A percentile compares a stretch with the other conserved stretches of the same genome.
Conservation (phyloP, 2,888 invertebrate genomes). For the Ditula angustiorana region DNA sequence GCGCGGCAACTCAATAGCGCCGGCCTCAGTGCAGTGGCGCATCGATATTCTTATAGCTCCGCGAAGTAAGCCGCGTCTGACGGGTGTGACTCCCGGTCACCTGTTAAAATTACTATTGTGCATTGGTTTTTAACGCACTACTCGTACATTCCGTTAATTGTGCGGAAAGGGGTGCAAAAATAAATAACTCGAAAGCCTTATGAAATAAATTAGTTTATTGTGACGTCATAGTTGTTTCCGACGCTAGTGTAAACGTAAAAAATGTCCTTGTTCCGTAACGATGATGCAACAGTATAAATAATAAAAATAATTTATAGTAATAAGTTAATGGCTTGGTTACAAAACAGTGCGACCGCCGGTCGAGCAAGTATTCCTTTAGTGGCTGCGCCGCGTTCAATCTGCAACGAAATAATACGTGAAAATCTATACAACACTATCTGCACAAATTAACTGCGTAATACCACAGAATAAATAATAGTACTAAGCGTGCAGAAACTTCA, state of each 20-base stretch:
- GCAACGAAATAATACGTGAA: background rate
- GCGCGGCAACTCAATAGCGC: too few relatives aligned
- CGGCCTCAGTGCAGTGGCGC: too few relatives aligned
- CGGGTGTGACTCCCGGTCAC: too few relatives aligned
- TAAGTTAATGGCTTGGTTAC: slow-evolving; percentile 84
- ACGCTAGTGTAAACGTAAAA: slow-evolving; percentile 61
- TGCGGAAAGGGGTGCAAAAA: slow-evolving; percentile 46
- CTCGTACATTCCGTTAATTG: too few relatives aligned
- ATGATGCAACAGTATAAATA: slow-evolving; percentile 82
- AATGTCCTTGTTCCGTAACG: slow-evolving; percentile 74
- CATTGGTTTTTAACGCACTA: too few relatives aligned
- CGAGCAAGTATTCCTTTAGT: slow-evolving; percentile 14
- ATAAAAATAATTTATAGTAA: slow-evolving; percentile 85
- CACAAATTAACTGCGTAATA: too few relatives aligned
- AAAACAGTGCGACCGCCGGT: slow-evolving; percentile 59
- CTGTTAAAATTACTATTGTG: too few relatives aligned
- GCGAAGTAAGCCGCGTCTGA: too few relatives aligned
- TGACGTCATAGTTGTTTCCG: slow-evolving; percentile 71
- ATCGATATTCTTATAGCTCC: too few relatives aligned
- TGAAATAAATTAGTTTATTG: slow-evolving; percentile 86
- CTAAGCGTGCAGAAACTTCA: too few relatives aligned
- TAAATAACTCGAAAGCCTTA: slow-evolving; percentile 66
- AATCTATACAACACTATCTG: background rate
- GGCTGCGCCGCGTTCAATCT: slow-evolving; percentile 17
- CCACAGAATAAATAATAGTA: too few relatives aligned